These are phyloP conservation scores for Rhagoletis pomonella DNA, from an alignment of 1,140 invertebrate species.

Conservation along the genomic window DNA sequence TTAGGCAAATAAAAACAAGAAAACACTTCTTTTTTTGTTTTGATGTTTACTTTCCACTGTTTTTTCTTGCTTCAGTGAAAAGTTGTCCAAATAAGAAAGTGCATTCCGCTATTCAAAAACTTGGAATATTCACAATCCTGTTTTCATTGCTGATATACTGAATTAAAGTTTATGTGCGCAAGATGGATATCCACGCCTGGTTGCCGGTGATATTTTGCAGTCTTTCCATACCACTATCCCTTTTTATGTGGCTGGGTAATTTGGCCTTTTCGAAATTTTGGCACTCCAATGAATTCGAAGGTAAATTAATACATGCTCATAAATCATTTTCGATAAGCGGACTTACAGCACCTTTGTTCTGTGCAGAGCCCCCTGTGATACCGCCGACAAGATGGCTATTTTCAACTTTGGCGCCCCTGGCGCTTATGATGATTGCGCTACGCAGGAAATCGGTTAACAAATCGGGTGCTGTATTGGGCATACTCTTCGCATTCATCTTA, in stretches of 20 bases:
- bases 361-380: slow-evolving; percentile 79
- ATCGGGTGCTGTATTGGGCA: slow-evolving; percentile 83
- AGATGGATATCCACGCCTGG: slow-evolving; percentile 34
- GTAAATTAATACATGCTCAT: slow-evolving; percentile 72
- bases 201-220: slow-evolving; percentile 77
- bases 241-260: slow-evolving; percentile 84
- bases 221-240: slow-evolving; percentile 82
- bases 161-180: background rate
- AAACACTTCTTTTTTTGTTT: slow-evolving; percentile 10
- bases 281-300: slow-evolving; percentile 75
- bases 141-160: background rate
- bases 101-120: background rate
- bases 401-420: slow-evolving; percentile 81
- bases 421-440: slow-evolving; percentile 81
- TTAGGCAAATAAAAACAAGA: background rate
- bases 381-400: slow-evolving; percentile 85
- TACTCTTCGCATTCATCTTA: slow-evolving; percentile 86
- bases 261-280: slow-evolving; percentile 79
- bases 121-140: background rate
- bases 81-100: background rate
- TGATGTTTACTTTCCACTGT: background rate
- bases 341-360: slow-evolving; percentile 54
- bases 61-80: background rate
- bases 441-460: slow-evolving; percentile 80
- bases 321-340: slow-evolving; percentile 14